Evolutionary conservation across 2,113 vertebrate genomes (phyloP).

Genomic region (Mandrillus leucophaeus): DNA sequence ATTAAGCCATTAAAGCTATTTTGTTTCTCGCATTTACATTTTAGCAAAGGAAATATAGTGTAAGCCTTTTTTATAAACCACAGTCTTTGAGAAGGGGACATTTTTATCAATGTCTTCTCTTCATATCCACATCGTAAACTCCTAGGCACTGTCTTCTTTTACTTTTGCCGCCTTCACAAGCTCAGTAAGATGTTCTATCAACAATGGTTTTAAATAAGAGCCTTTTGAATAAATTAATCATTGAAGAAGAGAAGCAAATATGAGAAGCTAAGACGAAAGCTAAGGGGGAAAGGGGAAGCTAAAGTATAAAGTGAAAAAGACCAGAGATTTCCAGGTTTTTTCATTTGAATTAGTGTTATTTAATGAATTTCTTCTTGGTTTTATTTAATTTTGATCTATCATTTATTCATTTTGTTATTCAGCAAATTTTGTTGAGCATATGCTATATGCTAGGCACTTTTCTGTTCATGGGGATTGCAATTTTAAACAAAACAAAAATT

Average conservation of each 20-base stretch:
- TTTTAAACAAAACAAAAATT: conserved; percentile 7
- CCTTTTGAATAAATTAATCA: background rate
- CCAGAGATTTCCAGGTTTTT: background rate
- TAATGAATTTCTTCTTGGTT: background rate
- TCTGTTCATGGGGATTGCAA: background rate
- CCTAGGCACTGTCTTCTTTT: background rate
- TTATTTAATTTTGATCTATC: conserved; percentile 11
- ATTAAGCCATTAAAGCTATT: background rate
- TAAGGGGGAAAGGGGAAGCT: background rate
- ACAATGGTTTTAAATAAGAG: background rate
- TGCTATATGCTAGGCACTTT: background rate
- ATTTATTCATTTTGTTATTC: background rate
- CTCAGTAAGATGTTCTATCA: background rate
- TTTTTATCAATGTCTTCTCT: background rate
- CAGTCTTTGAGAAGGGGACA: background rate
- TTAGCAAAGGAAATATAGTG: background rate
- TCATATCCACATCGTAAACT: background rate
- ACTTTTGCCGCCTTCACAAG: background rate
- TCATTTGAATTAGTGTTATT: background rate
- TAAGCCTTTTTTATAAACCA: background rate
- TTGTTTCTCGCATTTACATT: background rate
- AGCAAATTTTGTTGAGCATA: background rate
- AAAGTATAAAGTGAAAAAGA: background rate
- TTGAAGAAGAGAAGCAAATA: background rate
- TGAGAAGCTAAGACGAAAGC: background rate